Evolutionary conservation across 2,888 invertebrate genomes (phyloP).

Genomic region (Meandrusa payeni): DNA sequence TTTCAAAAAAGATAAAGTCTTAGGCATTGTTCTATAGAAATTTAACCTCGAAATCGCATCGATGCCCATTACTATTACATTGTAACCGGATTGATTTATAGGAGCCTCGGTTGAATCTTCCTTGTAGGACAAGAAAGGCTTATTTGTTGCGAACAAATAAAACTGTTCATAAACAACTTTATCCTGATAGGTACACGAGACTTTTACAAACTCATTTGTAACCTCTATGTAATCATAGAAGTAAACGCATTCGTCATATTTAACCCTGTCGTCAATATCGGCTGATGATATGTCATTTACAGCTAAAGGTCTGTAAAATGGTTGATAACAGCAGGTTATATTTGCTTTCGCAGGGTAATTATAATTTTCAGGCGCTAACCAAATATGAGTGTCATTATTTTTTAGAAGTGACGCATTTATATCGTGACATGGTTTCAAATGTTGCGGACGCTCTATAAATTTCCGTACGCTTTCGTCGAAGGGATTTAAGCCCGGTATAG

Average conservation of each 20-base stretch:
- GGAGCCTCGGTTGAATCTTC: constrained; percentile 36
- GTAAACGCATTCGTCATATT: constrained; percentile 70
- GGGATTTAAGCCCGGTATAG: constrained; percentile 83
- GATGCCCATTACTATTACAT: constrained; percentile 90
- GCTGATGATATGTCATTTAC: constrained; percentile 65
- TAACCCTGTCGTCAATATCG: constrained; percentile 66
- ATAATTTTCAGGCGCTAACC: constrained; percentile 73
- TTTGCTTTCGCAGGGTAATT: constrained; percentile 63
- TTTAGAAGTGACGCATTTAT: constrained; percentile 75
- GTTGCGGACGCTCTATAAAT: constrained; percentile 72
- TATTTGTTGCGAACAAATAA: constrained; percentile 82
- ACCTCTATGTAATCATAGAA: constrained; percentile 69
- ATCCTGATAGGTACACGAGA: constrained; percentile 79
- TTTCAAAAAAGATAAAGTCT: constrained; percentile 82
- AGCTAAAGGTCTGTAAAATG: constrained; percentile 78
- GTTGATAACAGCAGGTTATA: constrained; percentile 82
- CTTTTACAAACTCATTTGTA: constrained; percentile 84
- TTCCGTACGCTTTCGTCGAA: constrained; percentile 78
- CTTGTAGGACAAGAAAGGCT: constrained; percentile 36
- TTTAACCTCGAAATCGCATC: constrained; percentile 93
- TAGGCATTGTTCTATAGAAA: constrained; percentile 91
- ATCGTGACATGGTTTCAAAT: constrained; percentile 75
- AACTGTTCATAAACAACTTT: constrained; percentile 83
- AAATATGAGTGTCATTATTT: constrained; percentile 81
- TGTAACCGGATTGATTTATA: constrained; percentile 64